Evolutionary conservation across 2,113 vertebrate species (phyloP).

Genomic region (Cyprinodon variegatus): DNA sequence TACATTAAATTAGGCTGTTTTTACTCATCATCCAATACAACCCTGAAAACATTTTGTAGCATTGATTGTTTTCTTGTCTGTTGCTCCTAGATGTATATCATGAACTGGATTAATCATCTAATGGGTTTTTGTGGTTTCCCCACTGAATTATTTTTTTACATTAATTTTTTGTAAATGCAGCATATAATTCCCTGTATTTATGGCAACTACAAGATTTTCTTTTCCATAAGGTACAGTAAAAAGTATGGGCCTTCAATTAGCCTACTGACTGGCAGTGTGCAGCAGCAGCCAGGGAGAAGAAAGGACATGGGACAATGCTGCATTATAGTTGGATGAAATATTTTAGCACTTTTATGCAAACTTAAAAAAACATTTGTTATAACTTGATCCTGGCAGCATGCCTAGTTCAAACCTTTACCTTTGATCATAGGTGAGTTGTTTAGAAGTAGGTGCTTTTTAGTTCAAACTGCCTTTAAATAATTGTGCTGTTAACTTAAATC

Average conservation of each 20-base stretch:
- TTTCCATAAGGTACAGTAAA: not conserved
- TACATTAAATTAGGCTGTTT: constrained; percentile 35
- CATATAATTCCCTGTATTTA: not conserved
- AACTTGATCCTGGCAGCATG: not conserved
- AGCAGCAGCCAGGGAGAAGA: not conserved
- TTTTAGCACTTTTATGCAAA: not conserved
- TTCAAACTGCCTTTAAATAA: constrained; percentile 55
- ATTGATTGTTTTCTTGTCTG: constrained; percentile 36
- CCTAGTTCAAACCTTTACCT: not conserved
- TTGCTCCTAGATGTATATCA: not conserved
- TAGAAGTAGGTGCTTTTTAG: not conserved
- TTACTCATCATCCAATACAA: constrained; percentile 17
- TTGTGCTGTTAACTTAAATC: constrained; percentile 69
- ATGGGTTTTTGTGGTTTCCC: not conserved
- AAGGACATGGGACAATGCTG: no score
- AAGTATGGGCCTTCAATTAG: not conserved
- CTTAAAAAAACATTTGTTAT: not conserved
- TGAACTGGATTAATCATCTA: constrained; percentile 23
- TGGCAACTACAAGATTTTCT: not conserved
- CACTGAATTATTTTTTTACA: not conserved
- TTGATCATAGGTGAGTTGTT: not conserved
- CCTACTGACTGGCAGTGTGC: not conserved
- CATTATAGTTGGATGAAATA: no score
- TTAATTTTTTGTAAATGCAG: not conserved
- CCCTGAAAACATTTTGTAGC: constrained; percentile 20